These are phyloP conservation scores for Tineola bisselliella DNA, from an alignment of 2,888 invertebrate species.

Conservation along the genomic window DNA sequence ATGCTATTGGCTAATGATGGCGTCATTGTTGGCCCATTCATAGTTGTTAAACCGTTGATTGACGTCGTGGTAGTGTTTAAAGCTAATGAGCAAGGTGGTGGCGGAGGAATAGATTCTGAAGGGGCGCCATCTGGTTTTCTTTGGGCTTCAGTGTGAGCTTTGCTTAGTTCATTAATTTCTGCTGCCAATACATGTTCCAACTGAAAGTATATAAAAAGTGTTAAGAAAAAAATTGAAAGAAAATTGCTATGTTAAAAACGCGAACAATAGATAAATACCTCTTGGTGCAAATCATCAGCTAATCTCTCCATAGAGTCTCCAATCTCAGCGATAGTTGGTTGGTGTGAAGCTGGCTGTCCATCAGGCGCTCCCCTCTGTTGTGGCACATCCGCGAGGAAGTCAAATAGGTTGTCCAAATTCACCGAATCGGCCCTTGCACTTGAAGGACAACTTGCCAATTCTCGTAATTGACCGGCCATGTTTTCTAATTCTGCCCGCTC, in stretches of 20 bases:
- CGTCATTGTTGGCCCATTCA: constrained; percentile 29
- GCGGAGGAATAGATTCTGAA: constrained; percentile 48
- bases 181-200: constrained; percentile 56
- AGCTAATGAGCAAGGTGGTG: constrained; percentile 38
- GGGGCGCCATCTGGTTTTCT: constrained; percentile 59
- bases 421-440: constrained; percentile 75
- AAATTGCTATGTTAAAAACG: not conserved
- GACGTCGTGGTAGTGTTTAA: constrained; percentile 36
- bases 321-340: constrained; percentile 81
- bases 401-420: constrained; percentile 89
- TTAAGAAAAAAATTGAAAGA: too few species aligned
- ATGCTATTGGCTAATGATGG: constrained; percentile 23
- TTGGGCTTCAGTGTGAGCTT: constrained; percentile 44
- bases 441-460: constrained; percentile 35
- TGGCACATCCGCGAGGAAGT: constrained; percentile 84
- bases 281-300: constrained; percentile 83
- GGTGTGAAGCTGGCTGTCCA: constrained; percentile 62
- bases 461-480: constrained; percentile 57
- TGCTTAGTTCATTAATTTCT: constrained; percentile 52
- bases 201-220: too few species aligned
- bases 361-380: constrained; percentile 55
- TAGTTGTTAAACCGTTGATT: constrained; percentile 26
- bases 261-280: too few species aligned
- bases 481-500: constrained; percentile 65
- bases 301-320: constrained; percentile 86